Conservation (phyloP, 2,888 invertebrate genomes). For the Candidula unifasciata region DNA sequence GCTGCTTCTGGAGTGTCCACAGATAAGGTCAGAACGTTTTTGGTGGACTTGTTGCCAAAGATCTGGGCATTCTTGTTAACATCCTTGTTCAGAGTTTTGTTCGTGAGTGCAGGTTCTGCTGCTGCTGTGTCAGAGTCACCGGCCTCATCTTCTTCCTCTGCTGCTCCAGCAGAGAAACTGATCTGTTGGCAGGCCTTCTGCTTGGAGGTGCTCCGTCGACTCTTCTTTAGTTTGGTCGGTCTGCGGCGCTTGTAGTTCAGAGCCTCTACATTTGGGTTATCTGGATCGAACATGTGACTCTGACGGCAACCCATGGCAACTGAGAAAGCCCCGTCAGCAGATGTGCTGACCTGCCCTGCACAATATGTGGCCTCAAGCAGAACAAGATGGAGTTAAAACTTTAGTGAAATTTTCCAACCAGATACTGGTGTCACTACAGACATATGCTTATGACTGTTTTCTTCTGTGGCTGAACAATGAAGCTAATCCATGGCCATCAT, state of each 20-base stretch:
- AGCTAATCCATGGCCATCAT: too few relatives aligned
- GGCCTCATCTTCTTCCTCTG: neutral
- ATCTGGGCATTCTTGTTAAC: slow-evolving; percentile 35
- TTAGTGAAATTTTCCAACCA: neutral
- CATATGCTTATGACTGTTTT: too few relatives aligned
- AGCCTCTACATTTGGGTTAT: slow-evolving; percentile 49
- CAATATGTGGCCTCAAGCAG: too few relatives aligned
- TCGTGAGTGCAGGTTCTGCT: neutral
- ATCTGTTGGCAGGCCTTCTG: neutral
- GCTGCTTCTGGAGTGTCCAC: slow-evolving; percentile 51
- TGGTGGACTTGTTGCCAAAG: slow-evolving; percentile 31
- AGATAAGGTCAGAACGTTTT: slow-evolving; percentile 40
- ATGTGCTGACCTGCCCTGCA: neutral
- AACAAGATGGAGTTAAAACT: neutral
- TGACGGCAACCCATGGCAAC: slow-evolving; percentile 52
- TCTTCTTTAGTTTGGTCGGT: slow-evolving; percentile 38
- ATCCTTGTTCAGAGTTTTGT: neutral
- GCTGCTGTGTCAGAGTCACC: neutral
- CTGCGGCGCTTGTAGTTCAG: slow-evolving; percentile 30
- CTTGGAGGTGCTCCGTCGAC: slow-evolving; percentile 9
- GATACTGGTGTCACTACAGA: too few relatives aligned
- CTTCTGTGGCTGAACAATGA: too few relatives aligned
- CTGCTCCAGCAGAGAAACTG: neutral
- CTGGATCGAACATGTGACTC: slow-evolving; percentile 45
- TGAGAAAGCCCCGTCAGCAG: neutral